Conservation (phyloP, 2,113 vertebrate genomes). For the Rhizomys pruinosus region DNA sequence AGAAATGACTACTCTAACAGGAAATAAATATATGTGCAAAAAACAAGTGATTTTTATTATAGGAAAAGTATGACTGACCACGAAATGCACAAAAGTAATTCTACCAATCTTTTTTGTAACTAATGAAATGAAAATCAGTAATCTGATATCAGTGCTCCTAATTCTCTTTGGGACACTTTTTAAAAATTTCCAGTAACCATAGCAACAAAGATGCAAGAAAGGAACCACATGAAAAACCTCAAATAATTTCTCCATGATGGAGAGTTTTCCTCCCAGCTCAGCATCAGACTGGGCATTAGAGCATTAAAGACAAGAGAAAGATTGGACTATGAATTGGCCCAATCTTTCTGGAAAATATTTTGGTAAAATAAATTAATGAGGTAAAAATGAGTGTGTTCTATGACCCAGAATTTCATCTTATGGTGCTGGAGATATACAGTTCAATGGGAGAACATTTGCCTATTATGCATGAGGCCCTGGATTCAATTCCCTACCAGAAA, state of each 20-base stretch:
- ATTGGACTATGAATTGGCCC: too few species aligned
- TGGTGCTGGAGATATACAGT: neutral
- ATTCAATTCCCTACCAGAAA: neutral
- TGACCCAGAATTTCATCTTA: neutral
- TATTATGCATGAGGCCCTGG: neutral
- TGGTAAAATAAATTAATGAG: neutral
- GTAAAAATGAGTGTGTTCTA: slow-evolving; percentile 9
- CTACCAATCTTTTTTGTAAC: neutral
- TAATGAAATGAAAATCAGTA: slow-evolving; percentile 40
- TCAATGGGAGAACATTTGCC: neutral
- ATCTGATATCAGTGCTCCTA: neutral
- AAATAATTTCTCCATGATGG: too few species aligned
- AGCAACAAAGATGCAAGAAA: neutral
- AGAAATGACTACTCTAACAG: slow-evolving; percentile 48
- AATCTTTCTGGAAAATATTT: slow-evolving; percentile 24
- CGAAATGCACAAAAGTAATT: neutral
- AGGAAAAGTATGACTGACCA: neutral
- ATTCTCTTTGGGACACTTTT: neutral
- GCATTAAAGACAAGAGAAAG: too few species aligned
- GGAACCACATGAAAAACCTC: too few species aligned
- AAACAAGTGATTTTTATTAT: slow-evolving; percentile 10
- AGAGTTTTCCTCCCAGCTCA: too few species aligned
- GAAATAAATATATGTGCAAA: neutral
- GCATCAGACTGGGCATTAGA: too few species aligned
- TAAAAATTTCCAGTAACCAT: neutral